Evolutionary conservation across 2,888 invertebrate species (phyloP), one percentile per base, ranked within the genome.

Genomic region (Geophilus truncorum): DNA sequence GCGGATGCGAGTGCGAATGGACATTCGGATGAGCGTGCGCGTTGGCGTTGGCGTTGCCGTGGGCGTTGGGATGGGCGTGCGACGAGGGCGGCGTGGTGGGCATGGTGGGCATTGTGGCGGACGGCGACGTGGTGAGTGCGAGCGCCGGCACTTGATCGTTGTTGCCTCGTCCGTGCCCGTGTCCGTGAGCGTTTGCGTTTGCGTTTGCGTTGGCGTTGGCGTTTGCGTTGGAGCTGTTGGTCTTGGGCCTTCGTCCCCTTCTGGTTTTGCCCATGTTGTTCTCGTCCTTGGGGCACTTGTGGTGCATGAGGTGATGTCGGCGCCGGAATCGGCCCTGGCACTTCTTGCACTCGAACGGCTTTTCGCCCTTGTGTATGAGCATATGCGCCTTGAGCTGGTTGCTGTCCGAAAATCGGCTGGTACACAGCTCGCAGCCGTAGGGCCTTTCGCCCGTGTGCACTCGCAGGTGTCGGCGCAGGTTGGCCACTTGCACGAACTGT

Each of bases 391-490:
- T 96, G 80, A 96, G 89, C 87, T 96, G 96, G 86, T 96, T 96
- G 6, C 94, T 94, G 87, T 96, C 96, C 82, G 95, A 94, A 88
- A 96, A 96, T 83, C 93, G 92, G 45, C 94, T 92, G 7, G 93
- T 90, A 87, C 96, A 96, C 81, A 93, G 90, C 83, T 94, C 92
- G 87, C 96, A 96, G 12, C 92, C 92, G 87, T 95, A 96, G 0
- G 96, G 96, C 21, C 94, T 90, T 87, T 96, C 96, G 1, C 96
- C 96, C 0, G 96, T 96, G 87, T 96, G 96, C 0, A 96, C 96
- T 80, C 96, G 91, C 57, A 95, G 89, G 85, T 96, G 96, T 9
- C 96, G 91, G 6, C 96, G 90, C 45, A 96, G 89, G 87, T 96
- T 96, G 15, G 96, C 96, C 51, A 96, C 96, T 87, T 96, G 96